Conservation (phyloP, 2,113 vertebrate species). For the Oncorhynchus gorbuscha region DNA sequence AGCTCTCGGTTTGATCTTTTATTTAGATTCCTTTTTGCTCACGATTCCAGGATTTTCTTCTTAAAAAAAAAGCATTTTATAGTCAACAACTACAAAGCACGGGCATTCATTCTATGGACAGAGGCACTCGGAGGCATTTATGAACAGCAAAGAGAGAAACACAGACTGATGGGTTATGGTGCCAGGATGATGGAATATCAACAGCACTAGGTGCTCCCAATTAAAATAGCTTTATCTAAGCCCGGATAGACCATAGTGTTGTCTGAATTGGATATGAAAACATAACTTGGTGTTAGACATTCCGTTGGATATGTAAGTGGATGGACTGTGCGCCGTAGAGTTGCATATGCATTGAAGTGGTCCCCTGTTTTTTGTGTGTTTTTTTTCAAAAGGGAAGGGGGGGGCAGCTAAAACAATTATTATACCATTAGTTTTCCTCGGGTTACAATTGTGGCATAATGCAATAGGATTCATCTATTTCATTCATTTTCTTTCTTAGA, state of each 20-base stretch:
- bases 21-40: constrained; percentile 74
- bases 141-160: background rate
- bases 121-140: background rate
- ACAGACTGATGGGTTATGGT: constrained; percentile 14
- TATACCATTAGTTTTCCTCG: constrained; percentile 71
- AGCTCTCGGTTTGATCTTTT: constrained; percentile 69
- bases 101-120: background rate
- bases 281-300: background rate
- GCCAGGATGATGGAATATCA: background rate
- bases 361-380: constrained; percentile 56
- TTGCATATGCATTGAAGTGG: constrained; percentile 70
- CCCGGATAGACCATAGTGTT: too few species aligned
- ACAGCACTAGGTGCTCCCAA: background rate
- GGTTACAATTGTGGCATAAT: constrained; percentile 72
- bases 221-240: too few species aligned
- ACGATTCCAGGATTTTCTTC: constrained; percentile 64
- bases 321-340: constrained; percentile 59
- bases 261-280: too few species aligned
- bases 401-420: constrained; percentile 73
- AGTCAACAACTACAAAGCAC: constrained; percentile 53
- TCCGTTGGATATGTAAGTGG: constrained; percentile 38
- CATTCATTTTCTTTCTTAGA: constrained; percentile 73
- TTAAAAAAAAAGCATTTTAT: constrained; percentile 53
- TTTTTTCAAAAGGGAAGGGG: background rate
- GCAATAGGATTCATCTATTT: constrained; percentile 75